A percentile compares a stretch with the other conserved stretches of the same genome.
These are phyloP conservation scores for Diplodus sargus DNA, from an alignment of 2,797 vertebrate species.

Conservation along the genomic window DNA sequence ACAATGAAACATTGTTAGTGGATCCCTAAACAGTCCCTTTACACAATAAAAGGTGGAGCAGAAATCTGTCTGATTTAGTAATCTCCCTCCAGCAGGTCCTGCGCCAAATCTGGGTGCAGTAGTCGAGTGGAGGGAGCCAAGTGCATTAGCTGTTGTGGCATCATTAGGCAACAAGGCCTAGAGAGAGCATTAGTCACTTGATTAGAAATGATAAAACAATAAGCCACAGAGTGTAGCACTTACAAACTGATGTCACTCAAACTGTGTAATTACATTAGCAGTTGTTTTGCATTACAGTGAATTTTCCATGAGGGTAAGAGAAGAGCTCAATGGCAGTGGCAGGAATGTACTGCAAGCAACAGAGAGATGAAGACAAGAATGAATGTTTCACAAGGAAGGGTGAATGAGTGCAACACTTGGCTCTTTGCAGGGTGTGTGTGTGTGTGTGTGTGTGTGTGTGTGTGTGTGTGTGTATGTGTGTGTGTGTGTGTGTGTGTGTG, in stretches of 20 bases:
- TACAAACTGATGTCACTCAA: conserved; percentile 77
- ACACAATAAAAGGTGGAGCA: conserved; percentile 73
- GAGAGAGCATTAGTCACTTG: conserved; percentile 76
- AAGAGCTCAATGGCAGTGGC: conserved; percentile 64
- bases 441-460: conserved; percentile 11
- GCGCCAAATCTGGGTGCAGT: conserved; percentile 71
- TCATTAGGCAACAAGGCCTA: conserved; percentile 74
- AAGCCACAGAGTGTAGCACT: conserved; percentile 67
- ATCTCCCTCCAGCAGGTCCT: conserved; percentile 63
- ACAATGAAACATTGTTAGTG: conserved; percentile 55
- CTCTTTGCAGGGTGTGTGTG: conserved; percentile 15
- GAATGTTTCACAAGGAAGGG: conserved; percentile 69
- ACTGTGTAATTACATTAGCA: conserved; percentile 74
- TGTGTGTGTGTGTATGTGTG: conserved; percentile 17
- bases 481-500: conserved; percentile 15
- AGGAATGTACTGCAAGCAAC: conserved; percentile 69
- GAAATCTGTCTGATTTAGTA: conserved; percentile 74
- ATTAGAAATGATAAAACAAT: conserved; percentile 82
- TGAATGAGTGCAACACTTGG: conserved; percentile 69
- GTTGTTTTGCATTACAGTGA: conserved; percentile 81
- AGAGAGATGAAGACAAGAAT: conserved; percentile 54
- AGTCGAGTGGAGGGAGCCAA: conserved; percentile 69
- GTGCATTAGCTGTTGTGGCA: conserved; percentile 70
- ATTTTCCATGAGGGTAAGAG: conserved; percentile 74
- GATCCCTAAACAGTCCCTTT: conserved; percentile 55